phyloP scores from a whole-genome alignment of 2,888 invertebrate genomes.

The Caenorhabditis imperialis region DNA sequence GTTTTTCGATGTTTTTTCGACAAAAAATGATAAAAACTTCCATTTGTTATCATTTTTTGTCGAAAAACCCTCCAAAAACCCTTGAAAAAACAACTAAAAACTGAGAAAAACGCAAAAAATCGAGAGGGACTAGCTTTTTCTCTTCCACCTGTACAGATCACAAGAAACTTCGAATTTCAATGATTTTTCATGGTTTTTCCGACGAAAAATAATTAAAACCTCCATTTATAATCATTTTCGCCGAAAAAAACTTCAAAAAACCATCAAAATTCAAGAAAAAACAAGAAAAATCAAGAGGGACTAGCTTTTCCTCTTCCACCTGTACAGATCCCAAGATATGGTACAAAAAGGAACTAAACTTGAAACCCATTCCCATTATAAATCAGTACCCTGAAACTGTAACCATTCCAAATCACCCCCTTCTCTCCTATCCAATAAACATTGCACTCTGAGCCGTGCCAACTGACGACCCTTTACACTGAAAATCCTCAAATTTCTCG shows the following conservation, averaged over 20 bases:
- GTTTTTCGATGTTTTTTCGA: too few species aligned
- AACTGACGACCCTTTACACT: conserved; percentile 16
- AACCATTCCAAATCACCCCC: too few species aligned
- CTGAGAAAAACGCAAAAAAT: not conserved
- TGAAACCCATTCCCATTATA: too few species aligned
- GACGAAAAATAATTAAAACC: not conserved
- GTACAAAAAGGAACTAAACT: too few species aligned
- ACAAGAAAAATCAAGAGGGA: too few species aligned
- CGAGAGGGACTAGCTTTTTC: not conserved
- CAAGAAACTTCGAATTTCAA: not conserved
- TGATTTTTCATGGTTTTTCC: not conserved
- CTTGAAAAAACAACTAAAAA: not conserved
- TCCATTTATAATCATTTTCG: not conserved
- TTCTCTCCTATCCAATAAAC: too few species aligned
- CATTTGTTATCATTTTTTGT: not conserved
- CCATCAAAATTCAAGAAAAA: not conserved
- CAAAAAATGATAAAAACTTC: not conserved
- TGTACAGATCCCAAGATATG: too few species aligned
- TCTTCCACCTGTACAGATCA: too few species aligned
- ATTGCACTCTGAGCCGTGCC: too few species aligned
- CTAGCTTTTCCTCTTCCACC: too few species aligned
- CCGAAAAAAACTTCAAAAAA: not conserved
- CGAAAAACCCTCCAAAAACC: not conserved
- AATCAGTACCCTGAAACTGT: too few species aligned
- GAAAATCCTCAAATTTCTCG: not conserved